Evolutionary conservation across 2,797 vertebrate species (phyloP), one percentile per base, ranked within the genome.

Genomic region (Pelochelys cantorii): DNA sequence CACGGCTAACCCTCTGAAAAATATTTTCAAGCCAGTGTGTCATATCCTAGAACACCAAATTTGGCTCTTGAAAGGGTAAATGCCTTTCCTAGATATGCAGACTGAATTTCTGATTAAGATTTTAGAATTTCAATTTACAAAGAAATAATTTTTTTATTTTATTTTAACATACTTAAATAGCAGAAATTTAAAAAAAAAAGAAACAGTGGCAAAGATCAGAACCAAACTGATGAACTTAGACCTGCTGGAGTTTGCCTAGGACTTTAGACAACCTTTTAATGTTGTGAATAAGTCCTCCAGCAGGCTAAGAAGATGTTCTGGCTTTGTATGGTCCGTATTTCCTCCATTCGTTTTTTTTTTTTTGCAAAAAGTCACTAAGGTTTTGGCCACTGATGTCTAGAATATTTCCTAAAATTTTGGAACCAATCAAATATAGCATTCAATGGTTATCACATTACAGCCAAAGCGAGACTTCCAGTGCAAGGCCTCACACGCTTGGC

Each of bases 241-340:
- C 37, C 56, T 22, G 23, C n/a, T 82, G 75, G 89, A 3, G 53
- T 54, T 22, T 8, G 25, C n/a, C 60, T 77, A 81, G 59, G 80
- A 3, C 15, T 17, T 15, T 34, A 18, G 53, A 54, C 14, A 54
- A 7, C 53, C 53, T 54, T 54, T 54, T 15, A 15, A 12, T 54
- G 11, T 54, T 54, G 53, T 54, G 53, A 15, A 54, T 85, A 62
- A 11, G 54, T 59, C 87, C 54, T 84, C 79, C 53, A 85, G 65
- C 84, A 55, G 23, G 48, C 34, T 83, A 57, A 90, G 34, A n/a
- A 59, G 23, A 29, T 90, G 53, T 5, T 22, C 57, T 87, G 85
- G 93, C 17, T 4, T 29, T 18, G 59, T 1, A 4, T 0, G 2
- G 20, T 11, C 31, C 77, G 1, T 1, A 7, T 18, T 22, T 25